Evolutionary conservation across 2,113 vertebrate genomes (phyloP), one percentile per base, ranked within the genome.

Genomic region (Ictalurus furcatus): DNA sequence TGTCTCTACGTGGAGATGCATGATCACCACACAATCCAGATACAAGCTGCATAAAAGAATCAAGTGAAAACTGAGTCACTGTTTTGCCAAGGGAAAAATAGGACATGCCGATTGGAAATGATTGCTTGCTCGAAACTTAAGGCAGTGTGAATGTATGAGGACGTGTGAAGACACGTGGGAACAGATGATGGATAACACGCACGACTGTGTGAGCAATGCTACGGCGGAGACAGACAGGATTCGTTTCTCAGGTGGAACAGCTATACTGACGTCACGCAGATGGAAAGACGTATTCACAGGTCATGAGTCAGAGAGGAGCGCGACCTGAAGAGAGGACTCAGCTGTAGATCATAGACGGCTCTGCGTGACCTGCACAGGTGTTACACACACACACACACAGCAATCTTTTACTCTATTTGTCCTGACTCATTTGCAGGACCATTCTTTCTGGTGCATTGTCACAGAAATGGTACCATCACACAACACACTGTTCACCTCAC

Each of bases 271-370:
- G 34, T 44, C 81, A 25, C 6, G 34, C 59, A 84, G 81, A 84
- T 23, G 13, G 54, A 63, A 40, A 40, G 81, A 85, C 12, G 52
- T 58, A 74, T 85, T 37, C 44, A 73, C 48, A 37, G 67, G 84
- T 85, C 84, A 74, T 54, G 34, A 56, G 84, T 56, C 84, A 71
- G 48, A 7, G 61, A 69, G 40, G 40, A 69, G 40, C 14, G 4
- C 1, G 25, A 69, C 23, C 59, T 30, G 63, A 54, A 85, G 28
- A 85, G 28, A 58, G 12, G 30, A 85, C 67, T 85, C 84, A 73
- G 84, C 67, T 58, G 48, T 85, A 85, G 48, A 56, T 85, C 84
- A 85, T 48, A 85, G 84, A 74, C 48, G 37, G n/a, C 52, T 58
- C 67, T 34, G 84, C 58, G 28, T 85, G 84, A 6, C 65, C 40